These are phyloP conservation scores for Aphelinus atriplicis DNA, from an alignment of 1,140 invertebrate genomes.

Conservation along the genomic window DNA sequence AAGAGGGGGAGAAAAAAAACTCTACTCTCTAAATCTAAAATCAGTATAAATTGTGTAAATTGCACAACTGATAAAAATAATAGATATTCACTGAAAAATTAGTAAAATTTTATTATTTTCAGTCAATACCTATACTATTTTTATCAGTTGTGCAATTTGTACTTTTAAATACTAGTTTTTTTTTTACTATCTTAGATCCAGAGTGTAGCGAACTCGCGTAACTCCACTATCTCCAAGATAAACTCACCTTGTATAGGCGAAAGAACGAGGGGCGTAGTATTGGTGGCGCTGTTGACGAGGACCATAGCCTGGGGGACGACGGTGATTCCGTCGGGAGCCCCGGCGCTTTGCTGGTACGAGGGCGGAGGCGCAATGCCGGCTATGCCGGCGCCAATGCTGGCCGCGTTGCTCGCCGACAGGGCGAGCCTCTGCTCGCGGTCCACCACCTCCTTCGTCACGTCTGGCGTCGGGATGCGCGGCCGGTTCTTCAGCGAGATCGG, in stretches of 20 bases:
- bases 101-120: too few relatives aligned
- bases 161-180: too few relatives aligned
- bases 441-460: conserved; percentile 80
- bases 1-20: neutral
- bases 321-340: conserved; percentile 70
- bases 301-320: conserved; percentile 78
- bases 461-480: conserved; percentile 86
- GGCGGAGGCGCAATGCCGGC: conserved; percentile 69
- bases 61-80: too few relatives aligned
- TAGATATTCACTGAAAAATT: too few relatives aligned
- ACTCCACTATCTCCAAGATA: neutral
- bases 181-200: too few relatives aligned
- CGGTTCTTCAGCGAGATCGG: conserved; percentile 77
- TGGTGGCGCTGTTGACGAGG: conserved; percentile 48
- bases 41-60: too few relatives aligned
- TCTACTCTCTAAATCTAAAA: too few relatives aligned
- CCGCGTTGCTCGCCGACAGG: conserved; percentile 64
- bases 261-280: conserved; percentile 53
- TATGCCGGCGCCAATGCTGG: conserved; percentile 69
- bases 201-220: neutral
- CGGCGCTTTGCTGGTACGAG: conserved; percentile 58
- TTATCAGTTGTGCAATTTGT: too few relatives aligned
- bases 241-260: conserved; percentile 76
- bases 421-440: conserved; percentile 75
- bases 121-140: too few relatives aligned